Conservation (phyloP, 2,113 vertebrate genomes). For the Epinephelus lanceolatus region DNA sequence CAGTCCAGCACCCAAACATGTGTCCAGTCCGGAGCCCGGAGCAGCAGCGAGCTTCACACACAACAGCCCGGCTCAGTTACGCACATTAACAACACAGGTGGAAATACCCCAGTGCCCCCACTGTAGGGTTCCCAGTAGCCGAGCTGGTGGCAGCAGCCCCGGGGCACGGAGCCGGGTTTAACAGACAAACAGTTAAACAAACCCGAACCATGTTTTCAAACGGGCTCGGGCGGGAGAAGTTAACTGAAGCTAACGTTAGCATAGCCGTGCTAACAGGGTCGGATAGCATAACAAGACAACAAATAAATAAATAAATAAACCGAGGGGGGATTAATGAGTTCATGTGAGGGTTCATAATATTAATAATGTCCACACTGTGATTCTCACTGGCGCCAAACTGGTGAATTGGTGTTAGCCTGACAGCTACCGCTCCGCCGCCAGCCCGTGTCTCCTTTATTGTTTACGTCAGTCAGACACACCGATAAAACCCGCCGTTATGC, state of each 20-base stretch:
- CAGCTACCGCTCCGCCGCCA: constrained; percentile 40
- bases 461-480: constrained; percentile 39
- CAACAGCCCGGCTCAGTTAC: constrained; percentile 36
- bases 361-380: too few species aligned
- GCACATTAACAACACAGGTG: not conserved
- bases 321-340: accelerated
- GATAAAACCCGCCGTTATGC: not conserved
- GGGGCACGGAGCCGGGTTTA: not conserved
- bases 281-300: not conserved
- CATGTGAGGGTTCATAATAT: accelerated
- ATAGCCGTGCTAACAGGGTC: constrained; percentile 15
- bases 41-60: constrained; percentile 7
- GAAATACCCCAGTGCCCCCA: not conserved
- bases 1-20: too few species aligned
- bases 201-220: constrained; percentile 68
- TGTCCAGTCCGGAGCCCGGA: too few species aligned
- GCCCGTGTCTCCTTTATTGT: constrained; percentile 49
- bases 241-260: constrained; percentile 70
- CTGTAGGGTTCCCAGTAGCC: too few species aligned
- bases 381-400: constrained; percentile 42
- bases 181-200: constrained; percentile 11
- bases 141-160: not conserved
- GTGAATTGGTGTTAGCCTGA: constrained; percentile 39
- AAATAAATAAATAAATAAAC: not conserved
- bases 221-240: constrained; percentile 76